Evolutionary conservation across 2,888 invertebrate species (phyloP).

Genomic region (Apomyelois bistriatella): DNA sequence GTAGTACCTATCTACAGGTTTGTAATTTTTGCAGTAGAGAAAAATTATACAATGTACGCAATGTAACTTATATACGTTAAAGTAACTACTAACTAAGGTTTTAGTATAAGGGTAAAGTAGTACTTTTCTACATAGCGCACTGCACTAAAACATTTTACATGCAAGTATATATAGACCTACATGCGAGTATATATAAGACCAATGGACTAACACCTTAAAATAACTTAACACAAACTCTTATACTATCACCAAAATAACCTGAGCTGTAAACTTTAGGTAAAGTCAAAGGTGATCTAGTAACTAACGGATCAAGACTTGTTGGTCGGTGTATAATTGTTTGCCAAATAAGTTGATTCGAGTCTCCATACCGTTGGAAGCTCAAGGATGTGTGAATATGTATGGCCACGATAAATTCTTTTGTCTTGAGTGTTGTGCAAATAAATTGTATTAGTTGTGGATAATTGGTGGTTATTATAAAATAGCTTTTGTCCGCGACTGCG

Average conservation of each 20-base stretch:
- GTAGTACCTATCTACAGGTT: too few species aligned
- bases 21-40: too few species aligned
- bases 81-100: too few species aligned
- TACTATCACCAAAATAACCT: slow-evolving; percentile 8
- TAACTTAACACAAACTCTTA: slow-evolving; percentile 2
- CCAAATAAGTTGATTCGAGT: slow-evolving; percentile 9
- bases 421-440: slow-evolving; percentile 11
- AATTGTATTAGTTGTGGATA: neutral
- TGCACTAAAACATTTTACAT: too few species aligned
- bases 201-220: slow-evolving; percentile 1
- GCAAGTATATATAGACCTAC: too few species aligned
- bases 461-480: neutral
- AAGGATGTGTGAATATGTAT: slow-evolving; percentile 5
- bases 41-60: too few species aligned
- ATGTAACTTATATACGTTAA: too few species aligned
- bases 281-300: neutral
- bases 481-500: too few species aligned
- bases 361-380: neutral
- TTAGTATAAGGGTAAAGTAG: too few species aligned
- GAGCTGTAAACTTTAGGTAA: slow-evolving; percentile 1
- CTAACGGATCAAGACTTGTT: slow-evolving; percentile 7
- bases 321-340: slow-evolving; percentile 12
- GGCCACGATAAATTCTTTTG: slow-evolving; percentile 3
- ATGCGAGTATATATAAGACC: neutral
- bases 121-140: too few species aligned